phyloP scores from a whole-genome alignment of 1,140 invertebrate genomes.

The Asobara japonica region DNA sequence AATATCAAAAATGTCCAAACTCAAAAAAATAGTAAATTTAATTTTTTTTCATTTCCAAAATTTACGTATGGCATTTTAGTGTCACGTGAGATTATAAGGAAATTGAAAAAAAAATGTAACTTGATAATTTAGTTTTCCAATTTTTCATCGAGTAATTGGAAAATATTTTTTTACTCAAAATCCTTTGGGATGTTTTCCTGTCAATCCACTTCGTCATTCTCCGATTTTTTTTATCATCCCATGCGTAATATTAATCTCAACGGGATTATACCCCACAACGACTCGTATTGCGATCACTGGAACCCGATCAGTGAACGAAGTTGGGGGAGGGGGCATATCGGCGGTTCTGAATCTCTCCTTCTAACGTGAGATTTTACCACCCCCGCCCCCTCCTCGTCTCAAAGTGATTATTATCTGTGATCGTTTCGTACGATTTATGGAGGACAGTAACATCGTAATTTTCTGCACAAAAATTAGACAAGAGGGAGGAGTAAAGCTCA shows the following conservation, averaged over 20 bases:
- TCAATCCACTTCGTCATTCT: not conserved
- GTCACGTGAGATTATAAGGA: too few species aligned
- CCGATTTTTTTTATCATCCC: not conserved
- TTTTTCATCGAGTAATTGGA: not conserved
- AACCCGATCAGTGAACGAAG: slow-evolving; percentile 3
- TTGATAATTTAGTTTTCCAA: too few species aligned
- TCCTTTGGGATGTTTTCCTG: not conserved
- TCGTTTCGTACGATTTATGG: not conserved
- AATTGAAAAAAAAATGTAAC: too few species aligned
- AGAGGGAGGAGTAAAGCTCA: too few species aligned
- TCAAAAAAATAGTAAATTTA: too few species aligned
- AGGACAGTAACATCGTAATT: not conserved
- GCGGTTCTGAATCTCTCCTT: not conserved
- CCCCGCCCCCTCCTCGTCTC: not conserved
- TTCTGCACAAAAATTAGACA: not conserved
- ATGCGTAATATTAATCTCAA: slow-evolving; percentile 4
- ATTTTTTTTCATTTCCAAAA: too few species aligned
- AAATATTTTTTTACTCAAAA: not conserved
- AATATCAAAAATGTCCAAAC: too few species aligned
- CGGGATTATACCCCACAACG: not conserved
- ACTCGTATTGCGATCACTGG: not conserved
- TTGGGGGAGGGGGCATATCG: not conserved
- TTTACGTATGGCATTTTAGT: too few species aligned
- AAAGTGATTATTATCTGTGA: not conserved
- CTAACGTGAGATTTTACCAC: not conserved